Evolutionary conservation across 2,113 vertebrate genomes (phyloP), one percentile per base, ranked within the genome.

Genomic region (Petaurus breviceps): DNA sequence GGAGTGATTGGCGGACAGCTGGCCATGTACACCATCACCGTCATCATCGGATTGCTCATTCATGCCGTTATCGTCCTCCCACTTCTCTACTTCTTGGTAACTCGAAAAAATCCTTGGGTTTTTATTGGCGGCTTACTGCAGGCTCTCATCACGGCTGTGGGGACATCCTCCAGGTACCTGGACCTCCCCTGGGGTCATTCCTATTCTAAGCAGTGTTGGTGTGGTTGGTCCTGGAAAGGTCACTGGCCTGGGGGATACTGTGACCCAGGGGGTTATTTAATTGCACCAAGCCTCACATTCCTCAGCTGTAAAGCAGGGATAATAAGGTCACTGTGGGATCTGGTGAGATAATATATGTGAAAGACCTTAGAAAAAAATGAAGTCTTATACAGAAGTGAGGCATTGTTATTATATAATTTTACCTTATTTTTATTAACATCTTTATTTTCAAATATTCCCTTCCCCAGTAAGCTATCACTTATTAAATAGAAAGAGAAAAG

Each of bases 11-110:
- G 99, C 3, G 99, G 99, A 0, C 99, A 99, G 98, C 98, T 99
- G 95, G 99, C 99, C 96, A 99, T 99, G 99, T 99, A 99, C 84
- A 99, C 99, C 0, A 98, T 99, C 93, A 99, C 99, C 0, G 99
- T 99, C 47, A 99, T 99, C 55, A 99, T 99, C 0, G 99, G 99
- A 89, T 98, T 99, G 90, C 97, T 99, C 95, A 99, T 99, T 95
- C 99, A 99, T 0, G 99, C 98, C 1, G 98, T 99, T 91, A 95
- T 99, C 1, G 99, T 99, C 92, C 99, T 99, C 92, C 99, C 99
- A n/a, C 99, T 99, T 52, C 99, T 99, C 50, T 99, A 99, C 98
- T 99, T 99, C 46, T 98, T 99, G 91, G 99, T 99, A 95, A 99
- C 99, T 2, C 99, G 99, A 49, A 99, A 99, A 98, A 99, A 99